Evolutionary conservation across 2,113 vertebrate species (phyloP).

Genomic region (Syrmaticus mikado): DNA sequence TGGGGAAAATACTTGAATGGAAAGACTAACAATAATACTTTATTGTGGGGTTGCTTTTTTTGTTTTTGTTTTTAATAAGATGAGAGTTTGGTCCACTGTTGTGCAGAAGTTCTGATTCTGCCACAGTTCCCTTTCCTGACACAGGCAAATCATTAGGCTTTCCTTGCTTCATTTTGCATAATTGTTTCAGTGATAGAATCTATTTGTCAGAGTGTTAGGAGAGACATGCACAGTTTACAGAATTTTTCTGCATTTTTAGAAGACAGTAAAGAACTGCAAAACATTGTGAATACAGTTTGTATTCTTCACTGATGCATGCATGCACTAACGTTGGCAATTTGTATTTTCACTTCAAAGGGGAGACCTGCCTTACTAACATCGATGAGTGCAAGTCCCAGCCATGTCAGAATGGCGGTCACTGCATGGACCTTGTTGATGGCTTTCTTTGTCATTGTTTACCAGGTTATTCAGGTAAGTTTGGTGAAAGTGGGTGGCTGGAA

Average conservation of each 20-base stretch:
- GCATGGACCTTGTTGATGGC: constrained; percentile 83
- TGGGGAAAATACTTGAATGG: not conserved
- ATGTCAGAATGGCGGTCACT: constrained; percentile 86
- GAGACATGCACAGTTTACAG: not conserved
- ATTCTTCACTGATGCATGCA: not conserved
- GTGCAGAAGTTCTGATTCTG: not conserved
- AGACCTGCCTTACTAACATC: constrained; percentile 85
- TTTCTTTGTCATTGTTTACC: constrained; percentile 85
- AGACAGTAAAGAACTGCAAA: not conserved
- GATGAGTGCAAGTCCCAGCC: constrained; percentile 89
- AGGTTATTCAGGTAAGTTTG: constrained; percentile 87
- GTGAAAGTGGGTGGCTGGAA: not conserved
- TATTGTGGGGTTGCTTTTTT: not conserved
- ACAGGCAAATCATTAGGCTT: not conserved
- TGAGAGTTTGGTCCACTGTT: not conserved
- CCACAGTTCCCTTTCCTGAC: not conserved
- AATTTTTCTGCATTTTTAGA: not conserved
- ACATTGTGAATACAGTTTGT: not conserved
- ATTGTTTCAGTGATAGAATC: not conserved
- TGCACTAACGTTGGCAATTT: not conserved
- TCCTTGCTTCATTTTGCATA: not conserved
- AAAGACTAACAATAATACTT: not conserved
- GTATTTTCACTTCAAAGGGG: constrained; percentile 77
- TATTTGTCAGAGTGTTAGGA: not conserved
- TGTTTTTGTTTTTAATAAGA: not conserved